These are phyloP conservation scores for Lagorchestes hirsutus DNA, from an alignment of 2,797 vertebrate genomes.

Conservation along the genomic window DNA sequence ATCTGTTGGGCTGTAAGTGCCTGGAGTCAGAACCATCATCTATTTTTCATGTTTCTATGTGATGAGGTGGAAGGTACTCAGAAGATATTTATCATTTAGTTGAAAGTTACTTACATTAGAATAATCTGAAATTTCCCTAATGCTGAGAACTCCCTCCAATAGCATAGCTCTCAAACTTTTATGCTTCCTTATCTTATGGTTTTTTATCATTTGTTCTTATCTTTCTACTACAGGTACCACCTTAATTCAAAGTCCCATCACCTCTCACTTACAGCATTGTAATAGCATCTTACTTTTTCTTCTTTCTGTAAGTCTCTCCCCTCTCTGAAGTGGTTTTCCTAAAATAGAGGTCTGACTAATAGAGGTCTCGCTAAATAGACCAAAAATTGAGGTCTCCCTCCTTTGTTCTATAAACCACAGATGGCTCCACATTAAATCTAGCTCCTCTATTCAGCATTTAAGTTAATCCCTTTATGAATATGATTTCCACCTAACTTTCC, in stretches of 20 bases:
- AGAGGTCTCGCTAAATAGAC: too few relatives aligned
- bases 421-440: too few relatives aligned
- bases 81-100: neutral
- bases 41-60: neutral
- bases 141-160: neutral
- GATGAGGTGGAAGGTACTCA: neutral
- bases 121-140: neutral
- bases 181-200: neutral
- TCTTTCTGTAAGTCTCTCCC: neutral
- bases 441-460: too few relatives aligned
- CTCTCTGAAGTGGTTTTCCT: neutral
- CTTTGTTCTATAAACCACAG: too few relatives aligned
- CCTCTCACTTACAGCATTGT: neutral
- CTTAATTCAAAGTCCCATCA: neutral
- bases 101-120: neutral
- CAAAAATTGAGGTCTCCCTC: too few relatives aligned
- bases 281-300: neutral
- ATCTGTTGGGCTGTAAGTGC: neutral
- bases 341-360: too few relatives aligned
- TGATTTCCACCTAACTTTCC: too few relatives aligned
- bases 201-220: neutral
- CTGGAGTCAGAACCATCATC: neutral
- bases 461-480: too few relatives aligned
- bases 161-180: neutral
- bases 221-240: neutral